Percentiles rank a stretch among this genome's conserved stretches.
These are phyloP conservation scores for Acridotheres tristis DNA, from an alignment of 2,797 vertebrate genomes.

Conservation along the genomic window DNA sequence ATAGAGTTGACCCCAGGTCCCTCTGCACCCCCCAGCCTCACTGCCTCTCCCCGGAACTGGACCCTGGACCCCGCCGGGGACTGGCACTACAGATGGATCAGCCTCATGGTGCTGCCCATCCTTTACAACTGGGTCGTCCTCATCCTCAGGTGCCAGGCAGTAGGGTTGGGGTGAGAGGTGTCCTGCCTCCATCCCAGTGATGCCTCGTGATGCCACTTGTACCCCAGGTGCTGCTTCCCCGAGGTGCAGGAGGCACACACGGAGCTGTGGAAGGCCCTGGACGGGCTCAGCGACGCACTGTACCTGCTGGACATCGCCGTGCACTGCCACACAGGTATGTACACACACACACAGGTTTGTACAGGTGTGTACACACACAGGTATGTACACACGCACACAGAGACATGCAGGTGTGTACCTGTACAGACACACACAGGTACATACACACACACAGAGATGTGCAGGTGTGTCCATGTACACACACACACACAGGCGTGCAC, in stretches of 20 bases:
- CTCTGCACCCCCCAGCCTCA: background rate
- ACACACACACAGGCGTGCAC: too few species aligned
- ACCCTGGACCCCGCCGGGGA: conserved; percentile 86
- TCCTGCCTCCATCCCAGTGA: accelerated
- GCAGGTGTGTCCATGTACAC: background rate
- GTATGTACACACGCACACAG: background rate
- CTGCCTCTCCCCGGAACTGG: background rate
- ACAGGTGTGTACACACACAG: conserved; percentile 43
- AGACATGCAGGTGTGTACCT: too few species aligned
- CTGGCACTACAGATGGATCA: conserved; percentile 88
- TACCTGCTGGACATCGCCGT: conserved; percentile 84
- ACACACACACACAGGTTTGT: too few species aligned
- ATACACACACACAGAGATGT: too few species aligned
- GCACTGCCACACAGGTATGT: conserved; percentile 75
- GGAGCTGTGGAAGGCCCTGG: conserved; percentile 84
- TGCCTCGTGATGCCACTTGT: accelerated
- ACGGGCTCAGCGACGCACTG: conserved; percentile 84
- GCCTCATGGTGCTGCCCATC: conserved; percentile 85
- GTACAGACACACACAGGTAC: background rate
- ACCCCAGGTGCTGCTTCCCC: conserved; percentile 83
- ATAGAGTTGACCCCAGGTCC: background rate
- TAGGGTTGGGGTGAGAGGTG: background rate
- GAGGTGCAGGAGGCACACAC: conserved; percentile 78
- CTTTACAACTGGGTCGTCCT: conserved; percentile 90
- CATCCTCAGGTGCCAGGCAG: conserved; percentile 82